Evolutionary conservation across 2,888 invertebrate species (phyloP), one percentile per base, ranked within the genome.

Genomic region (Drosophila barbarae): DNA sequence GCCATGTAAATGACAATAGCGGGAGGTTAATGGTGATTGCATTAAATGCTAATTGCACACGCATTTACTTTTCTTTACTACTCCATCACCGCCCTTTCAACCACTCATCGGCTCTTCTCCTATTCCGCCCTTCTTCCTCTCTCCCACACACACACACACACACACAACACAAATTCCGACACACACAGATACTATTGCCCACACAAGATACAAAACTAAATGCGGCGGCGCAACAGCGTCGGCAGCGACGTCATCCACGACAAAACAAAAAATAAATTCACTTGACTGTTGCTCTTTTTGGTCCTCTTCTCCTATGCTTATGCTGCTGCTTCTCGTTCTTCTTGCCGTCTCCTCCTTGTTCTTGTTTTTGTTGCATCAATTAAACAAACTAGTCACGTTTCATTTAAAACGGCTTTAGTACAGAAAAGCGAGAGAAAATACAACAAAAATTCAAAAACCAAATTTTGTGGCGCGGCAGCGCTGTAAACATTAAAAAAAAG

Each of bases 351-450:
- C 41, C 36, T 38, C 49, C 58, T 30, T 34, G 46, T 46, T 38
- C 52, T 30, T 38, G 30, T 30, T 52, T 56, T 51, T 44, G 73
- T 63, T 77, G 72, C 76, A 78, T 72, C 70, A 77, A 79, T 82
- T 73, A 77, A 76, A 71, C 67, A 77, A 82, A 79, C 78, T 72
- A 71, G 82, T 79, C 78, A 79, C 78, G 78, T 82, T 81, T 78
- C 60, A 63, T 61, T 59, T 66, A 46, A 42, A 36, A 42, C 13
- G 41, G 18, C 46, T 46, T 47, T 32, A 47, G 32, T 47, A 47
- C 32, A 32, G 30, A 50, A 51, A 60, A 36, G n/a, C 38, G 55
- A 51, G 51, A 46, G 46, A 47, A 42, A 26, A n/a, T 26, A 42
- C 13, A 42, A 42, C 8, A 41, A n/a, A n/a, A 26, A 13, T 13